Conservation (phyloP, 53 echinoderm and acorn worm genomes). For the Pentamera pediparva region DNA sequence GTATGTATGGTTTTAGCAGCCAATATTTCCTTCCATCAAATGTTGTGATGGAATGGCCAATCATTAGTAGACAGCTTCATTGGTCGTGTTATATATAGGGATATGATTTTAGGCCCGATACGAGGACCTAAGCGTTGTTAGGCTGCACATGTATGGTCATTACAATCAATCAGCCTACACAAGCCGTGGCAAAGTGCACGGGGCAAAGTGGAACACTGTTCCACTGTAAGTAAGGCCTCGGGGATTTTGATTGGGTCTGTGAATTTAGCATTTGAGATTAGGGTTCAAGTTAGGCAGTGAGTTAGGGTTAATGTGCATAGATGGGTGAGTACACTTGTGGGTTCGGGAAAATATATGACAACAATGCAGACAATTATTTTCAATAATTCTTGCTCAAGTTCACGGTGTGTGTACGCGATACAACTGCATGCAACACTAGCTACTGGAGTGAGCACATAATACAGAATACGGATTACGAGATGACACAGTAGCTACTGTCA, state of each 20-base stretch:
- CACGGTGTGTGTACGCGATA: not conserved
- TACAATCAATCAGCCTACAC: no score
- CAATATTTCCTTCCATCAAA: conserved; percentile 1
- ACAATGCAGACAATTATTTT: conserved; percentile 1
- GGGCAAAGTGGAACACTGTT: no score
- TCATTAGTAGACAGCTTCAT: not conserved
- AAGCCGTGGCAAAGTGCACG: not conserved
- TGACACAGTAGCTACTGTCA: no score
- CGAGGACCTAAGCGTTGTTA: not conserved
- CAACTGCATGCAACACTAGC: no score
- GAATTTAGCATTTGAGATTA: not conserved
- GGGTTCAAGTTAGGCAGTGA: not conserved
- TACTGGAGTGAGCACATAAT: no score
- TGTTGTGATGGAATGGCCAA: not conserved
- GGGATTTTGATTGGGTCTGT: not conserved
- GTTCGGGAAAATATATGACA: not conserved
- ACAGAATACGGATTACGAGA: no score
- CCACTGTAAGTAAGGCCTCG: not conserved
- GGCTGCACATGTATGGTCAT: no score
- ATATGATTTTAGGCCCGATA: not conserved
- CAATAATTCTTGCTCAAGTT: not conserved
- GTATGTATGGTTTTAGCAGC: not conserved
- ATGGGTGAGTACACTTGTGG: not conserved
- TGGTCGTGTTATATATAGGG: not conserved
- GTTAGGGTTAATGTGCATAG: not conserved